Evolutionary conservation across 2,797 vertebrate genomes (phyloP), one percentile per base, ranked within the genome.

Genomic region (Echiichthys vipera): DNA sequence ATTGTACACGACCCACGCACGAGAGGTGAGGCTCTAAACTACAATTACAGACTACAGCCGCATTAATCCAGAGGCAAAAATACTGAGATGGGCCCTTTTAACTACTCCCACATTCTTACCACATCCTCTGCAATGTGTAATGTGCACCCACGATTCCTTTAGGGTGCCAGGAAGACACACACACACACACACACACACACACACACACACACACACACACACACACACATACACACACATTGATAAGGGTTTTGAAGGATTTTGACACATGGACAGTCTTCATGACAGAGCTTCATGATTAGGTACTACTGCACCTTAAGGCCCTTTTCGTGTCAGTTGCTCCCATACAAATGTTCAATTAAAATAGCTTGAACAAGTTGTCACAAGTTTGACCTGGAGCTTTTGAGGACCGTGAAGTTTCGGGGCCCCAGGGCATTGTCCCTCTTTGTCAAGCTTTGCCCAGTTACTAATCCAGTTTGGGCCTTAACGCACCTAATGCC

Each of bases 1-100:
- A 59, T 93, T 99, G 27, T 99, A 96, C 89, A 98, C 94, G 22
- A 93, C 97, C 65, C 95, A 96, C 46, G 97, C 97, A 34, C 92
- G 89, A 76, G 97, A 99, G 92, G 95, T 99, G 77, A 92, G 71
- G 78, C 95, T 57, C 34, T n/a, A n/a, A n/a, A n/a, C n/a, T n/a
- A n/a, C n/a, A n/a, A n/a, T n/a, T n/a, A n/a, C n/a, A n/a, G 39
- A 45, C 15, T 3, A 25, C 1, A 1, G 43, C 5, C 37, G 43
- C 37, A 12, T 39, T 53, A 45, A 57, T 36, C 43, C 34, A 24
- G 0, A 14, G 43, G n/a, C 5, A 42, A 53, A 67, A 42, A 56
- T 7, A 13, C 2, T 3, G 40, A 11, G 7, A 50, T 15, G 2
- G 46, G 2, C 7, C 22, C 24, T 45, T 0, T 17, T 2, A 56